phyloP scores from a whole-genome alignment of 1,140 invertebrate species.

The Drepana arcuata region DNA sequence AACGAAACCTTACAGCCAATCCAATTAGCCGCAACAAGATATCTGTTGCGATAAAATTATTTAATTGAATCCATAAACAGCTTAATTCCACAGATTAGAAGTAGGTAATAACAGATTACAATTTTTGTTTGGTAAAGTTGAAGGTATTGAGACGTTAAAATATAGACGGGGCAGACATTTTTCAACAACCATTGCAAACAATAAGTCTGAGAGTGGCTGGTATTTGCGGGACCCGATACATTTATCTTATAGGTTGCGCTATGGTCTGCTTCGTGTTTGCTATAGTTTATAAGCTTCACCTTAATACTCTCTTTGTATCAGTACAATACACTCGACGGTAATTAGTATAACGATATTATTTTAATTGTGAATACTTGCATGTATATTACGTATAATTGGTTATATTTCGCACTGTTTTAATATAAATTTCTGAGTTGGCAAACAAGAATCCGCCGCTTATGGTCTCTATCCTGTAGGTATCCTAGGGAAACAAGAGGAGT shows the following conservation, averaged over 20 bases:
- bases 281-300: slow-evolving; percentile 52
- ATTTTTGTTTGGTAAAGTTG: background rate
- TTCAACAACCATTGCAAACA: slow-evolving; percentile 46
- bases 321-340: slow-evolving; percentile 31
- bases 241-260: slow-evolving; percentile 40
- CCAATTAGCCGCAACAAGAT: slow-evolving; percentile 48
- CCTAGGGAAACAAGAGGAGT: too few relatives aligned
- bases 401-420: too few relatives aligned
- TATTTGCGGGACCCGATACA: slow-evolving; percentile 56
- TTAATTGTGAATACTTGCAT: too few relatives aligned
- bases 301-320: slow-evolving; percentile 45
- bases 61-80: slow-evolving; percentile 25
- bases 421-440: too few relatives aligned
- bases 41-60: slow-evolving; percentile 32
- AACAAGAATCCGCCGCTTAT: too few relatives aligned
- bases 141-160: slow-evolving; percentile 7
- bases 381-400: too few relatives aligned
- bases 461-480: background rate
- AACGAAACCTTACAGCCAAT: slow-evolving; percentile 42
- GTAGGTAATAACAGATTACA: background rate
- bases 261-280: slow-evolving; percentile 44
- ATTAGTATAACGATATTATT: slow-evolving; percentile 7
- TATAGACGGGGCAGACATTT: slow-evolving; percentile 28
- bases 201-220: slow-evolving; percentile 43
- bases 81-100: background rate